Conservation (phyloP, 2,113 vertebrate genomes). For the Accipiter cooperii region DNA sequence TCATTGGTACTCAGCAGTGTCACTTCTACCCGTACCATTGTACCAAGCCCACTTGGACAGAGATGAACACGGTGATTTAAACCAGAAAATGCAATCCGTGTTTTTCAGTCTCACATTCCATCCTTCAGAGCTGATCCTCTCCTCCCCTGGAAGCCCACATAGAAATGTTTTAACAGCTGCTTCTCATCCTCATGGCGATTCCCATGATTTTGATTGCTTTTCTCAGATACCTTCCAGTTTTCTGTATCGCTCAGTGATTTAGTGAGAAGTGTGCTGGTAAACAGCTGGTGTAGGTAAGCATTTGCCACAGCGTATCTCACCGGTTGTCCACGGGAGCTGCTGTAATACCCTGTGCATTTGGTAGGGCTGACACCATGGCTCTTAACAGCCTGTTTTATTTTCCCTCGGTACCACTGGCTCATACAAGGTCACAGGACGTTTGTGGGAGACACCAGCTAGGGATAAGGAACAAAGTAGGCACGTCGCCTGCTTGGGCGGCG, state of each 20-base stretch:
- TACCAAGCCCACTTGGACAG: too few relatives aligned
- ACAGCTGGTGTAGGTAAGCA: too few relatives aligned
- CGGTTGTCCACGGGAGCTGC: fast-evolving
- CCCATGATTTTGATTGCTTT: not conserved
- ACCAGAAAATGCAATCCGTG: not conserved
- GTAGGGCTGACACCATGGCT: not conserved
- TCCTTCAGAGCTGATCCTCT: not conserved
- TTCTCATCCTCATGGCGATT: not conserved
- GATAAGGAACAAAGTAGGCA: not conserved
- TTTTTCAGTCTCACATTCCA: not conserved
- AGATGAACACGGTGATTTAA: not conserved
- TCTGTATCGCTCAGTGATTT: not conserved
- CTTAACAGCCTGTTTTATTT: not conserved
- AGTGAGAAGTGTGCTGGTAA: not conserved
- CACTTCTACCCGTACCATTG: not conserved
- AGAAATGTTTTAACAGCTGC: not conserved
- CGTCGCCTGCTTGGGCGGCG: too few relatives aligned
- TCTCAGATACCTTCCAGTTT: not conserved
- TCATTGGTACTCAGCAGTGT: not conserved
- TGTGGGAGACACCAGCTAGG: not conserved
- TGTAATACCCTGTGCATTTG: not conserved
- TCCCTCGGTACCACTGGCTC: not conserved
- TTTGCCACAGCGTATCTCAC: not conserved
- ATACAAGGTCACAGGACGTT: fast-evolving
- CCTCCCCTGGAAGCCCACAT: not conserved